phyloP scores from a whole-genome alignment of 2,113 vertebrate species.

The Myotis davidii region DNA sequence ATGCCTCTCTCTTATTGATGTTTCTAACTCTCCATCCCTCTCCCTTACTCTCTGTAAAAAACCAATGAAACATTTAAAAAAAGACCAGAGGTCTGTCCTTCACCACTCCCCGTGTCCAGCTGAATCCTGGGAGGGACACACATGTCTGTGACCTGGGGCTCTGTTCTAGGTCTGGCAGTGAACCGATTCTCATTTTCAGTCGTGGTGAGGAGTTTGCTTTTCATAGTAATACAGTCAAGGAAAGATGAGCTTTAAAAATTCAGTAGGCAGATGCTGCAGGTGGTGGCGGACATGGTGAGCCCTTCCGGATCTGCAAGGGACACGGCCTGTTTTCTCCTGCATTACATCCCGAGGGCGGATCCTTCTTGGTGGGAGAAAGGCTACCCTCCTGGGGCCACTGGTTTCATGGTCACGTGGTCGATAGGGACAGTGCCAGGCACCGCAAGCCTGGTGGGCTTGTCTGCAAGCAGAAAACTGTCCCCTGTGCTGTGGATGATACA shows the following conservation, averaged over 20 bases:
- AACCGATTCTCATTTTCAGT: background rate
- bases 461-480: background rate
- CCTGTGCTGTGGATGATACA: background rate
- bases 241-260: background rate
- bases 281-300: background rate
- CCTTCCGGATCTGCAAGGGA: too few species aligned
- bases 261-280: background rate
- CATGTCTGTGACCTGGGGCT: background rate
- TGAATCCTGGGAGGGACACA: background rate
- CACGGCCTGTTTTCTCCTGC: fast-evolving
- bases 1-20: too few species aligned
- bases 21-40: too few species aligned
- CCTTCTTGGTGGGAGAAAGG: too few species aligned
- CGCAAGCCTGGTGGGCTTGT: background rate
- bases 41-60: too few species aligned
- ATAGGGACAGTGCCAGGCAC: too few species aligned
- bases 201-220: background rate
- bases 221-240: background rate
- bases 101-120: too few species aligned
- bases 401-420: background rate
- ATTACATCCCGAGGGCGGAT: background rate
- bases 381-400: background rate
- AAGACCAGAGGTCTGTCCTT: background rate
- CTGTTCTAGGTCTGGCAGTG: too few species aligned
- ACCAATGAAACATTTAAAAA: too few species aligned